Percentiles rank a stretch among this genome's conserved stretches.
phyloP scores from a whole-genome alignment of 2,888 invertebrate species.

The Lumbricus terrestris region DNA sequence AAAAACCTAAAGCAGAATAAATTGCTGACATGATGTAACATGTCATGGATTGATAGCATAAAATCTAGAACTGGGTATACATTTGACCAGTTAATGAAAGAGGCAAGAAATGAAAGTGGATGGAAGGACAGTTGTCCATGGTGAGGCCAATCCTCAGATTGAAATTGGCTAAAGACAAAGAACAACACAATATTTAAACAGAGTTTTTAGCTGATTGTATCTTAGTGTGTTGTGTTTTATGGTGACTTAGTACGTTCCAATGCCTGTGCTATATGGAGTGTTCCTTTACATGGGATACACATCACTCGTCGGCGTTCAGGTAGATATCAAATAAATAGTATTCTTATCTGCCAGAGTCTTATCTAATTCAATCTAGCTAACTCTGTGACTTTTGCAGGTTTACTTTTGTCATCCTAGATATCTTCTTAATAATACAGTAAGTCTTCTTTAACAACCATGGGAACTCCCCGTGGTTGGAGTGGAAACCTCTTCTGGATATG shows the following conservation, averaged over 20 bases:
- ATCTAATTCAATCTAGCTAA: background rate
- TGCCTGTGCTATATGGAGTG: constrained; percentile 42
- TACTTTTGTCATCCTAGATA: background rate
- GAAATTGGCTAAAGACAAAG: too few species aligned
- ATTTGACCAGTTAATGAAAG: too few species aligned
- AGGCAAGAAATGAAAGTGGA: too few species aligned
- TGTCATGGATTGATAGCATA: too few species aligned
- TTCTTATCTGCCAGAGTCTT: background rate
- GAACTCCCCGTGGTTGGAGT: background rate
- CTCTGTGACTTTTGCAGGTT: background rate
- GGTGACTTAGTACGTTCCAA: constrained; percentile 34
- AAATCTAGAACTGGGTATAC: too few species aligned
- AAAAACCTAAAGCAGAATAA: too few species aligned
- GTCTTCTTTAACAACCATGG: background rate
- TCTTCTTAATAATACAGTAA: background rate
- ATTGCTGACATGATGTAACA: too few species aligned
- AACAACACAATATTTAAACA: background rate
- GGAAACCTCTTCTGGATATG: background rate
- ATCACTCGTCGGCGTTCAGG: constrained; percentile 78
- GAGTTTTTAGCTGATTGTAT: background rate
- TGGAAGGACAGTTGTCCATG: too few species aligned
- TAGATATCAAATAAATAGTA: constrained; percentile 29
- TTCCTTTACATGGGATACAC: constrained; percentile 78
- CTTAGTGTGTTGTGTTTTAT: background rate
- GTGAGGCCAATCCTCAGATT: too few species aligned